Base-by-base conservation (phyloP, 2,113 vertebrate species). In the Istiophorus platypterus region DNA sequence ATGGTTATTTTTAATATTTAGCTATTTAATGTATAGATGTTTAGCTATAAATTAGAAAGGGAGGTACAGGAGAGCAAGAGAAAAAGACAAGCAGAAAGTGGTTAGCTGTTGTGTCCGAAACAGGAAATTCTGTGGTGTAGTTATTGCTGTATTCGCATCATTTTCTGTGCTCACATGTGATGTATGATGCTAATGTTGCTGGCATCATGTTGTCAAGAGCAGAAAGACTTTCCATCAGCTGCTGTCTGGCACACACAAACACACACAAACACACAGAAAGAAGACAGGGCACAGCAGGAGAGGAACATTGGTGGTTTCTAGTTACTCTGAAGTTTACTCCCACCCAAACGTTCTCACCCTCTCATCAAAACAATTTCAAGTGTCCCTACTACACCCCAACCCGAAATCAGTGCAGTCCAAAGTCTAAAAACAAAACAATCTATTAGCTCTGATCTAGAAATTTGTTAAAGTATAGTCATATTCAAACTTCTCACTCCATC, bases 351-450 rank as follows among this genome's bases (percentile, higher is more conserved):
- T 52, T 72, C 72, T 83, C 67, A 80, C 57, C 73, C 80, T 82
- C 74, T 88, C 77, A 87, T 85, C 74, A 86, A 51, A 37, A 69
- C 47, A 49, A 49, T 58, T 85, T 69, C 1, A 27, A 82, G 68
- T 74, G 65, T 85, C 69, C 39, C 22, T 41, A 14, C 67, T 61
- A n/a, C 27, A 75, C 73, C 67, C 61, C 73, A 72, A 67, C 80
- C 67, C 45, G 42, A 68, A 71, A 66, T 70, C 76, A 58, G n/a
- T 72, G 57, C 51, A 54, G 51, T 49, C 42, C 51, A 24, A 39
- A 64, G 34, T 34, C 45, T 49, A 45, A 76, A 79, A 69, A 34
- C 58, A 12, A 51, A 41, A 47, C 17, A 63, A 31, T 22, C 22
- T 58, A 39, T 73, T 20, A 65, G 26, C 59, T 51, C 20, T n/a